Evolutionary conservation across 2,113 vertebrate genomes (phyloP).

Genomic region (Pseudorectes ferrugineus): DNA sequence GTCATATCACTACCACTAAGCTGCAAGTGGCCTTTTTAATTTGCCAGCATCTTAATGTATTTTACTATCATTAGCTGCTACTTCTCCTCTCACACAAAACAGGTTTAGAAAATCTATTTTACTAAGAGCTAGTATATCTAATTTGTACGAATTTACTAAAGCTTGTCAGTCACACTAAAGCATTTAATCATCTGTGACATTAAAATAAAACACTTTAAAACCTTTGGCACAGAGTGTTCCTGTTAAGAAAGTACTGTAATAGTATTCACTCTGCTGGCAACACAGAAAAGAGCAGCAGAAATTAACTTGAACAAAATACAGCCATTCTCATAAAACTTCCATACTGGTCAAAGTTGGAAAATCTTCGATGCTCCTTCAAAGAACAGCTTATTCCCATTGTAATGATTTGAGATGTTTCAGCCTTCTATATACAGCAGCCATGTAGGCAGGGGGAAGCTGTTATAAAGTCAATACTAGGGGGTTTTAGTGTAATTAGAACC

Average conservation of each 20-base stretch:
- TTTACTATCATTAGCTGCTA: conserved; percentile 62
- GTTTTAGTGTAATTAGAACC: conserved; percentile 24
- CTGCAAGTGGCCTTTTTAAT: conserved; percentile 23
- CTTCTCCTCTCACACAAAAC: conserved; percentile 60
- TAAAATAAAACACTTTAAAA: conserved; percentile 69
- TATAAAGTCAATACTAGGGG: neutral
- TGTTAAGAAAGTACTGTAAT: conserved; percentile 41
- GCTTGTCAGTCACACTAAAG: conserved; percentile 66
- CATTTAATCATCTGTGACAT: conserved; percentile 67
- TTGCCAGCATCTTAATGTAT: conserved; percentile 56
- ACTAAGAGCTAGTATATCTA: conserved; percentile 61
- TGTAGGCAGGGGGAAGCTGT: neutral
- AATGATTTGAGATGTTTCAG: neutral
- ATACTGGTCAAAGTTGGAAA: neutral
- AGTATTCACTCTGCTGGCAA: conserved; percentile 24
- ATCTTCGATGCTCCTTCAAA: neutral
- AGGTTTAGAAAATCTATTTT: conserved; percentile 64
- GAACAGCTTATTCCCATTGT: neutral
- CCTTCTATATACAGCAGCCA: neutral
- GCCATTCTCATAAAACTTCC: neutral
- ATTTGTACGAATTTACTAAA: conserved; percentile 56
- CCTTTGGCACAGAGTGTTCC: conserved; percentile 43
- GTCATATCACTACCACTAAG: neutral
- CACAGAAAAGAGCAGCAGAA: neutral
- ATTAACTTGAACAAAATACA: conserved; percentile 12